Evolutionary conservation across 1,140 invertebrate genomes (phyloP), one percentile per base, ranked within the genome.

Genomic region (Caenorhabditis inopinata): DNA sequence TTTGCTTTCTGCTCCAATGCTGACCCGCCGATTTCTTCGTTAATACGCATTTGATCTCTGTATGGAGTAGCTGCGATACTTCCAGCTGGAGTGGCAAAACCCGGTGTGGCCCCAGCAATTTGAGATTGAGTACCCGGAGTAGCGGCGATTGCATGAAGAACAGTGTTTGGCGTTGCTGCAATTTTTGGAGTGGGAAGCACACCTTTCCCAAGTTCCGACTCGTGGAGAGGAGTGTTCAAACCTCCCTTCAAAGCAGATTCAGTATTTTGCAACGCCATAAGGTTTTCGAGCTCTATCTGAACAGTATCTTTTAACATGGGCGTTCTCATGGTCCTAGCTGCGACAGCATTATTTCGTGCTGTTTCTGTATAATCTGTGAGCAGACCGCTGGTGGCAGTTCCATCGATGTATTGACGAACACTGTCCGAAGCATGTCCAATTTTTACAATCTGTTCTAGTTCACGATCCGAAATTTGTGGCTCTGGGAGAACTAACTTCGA

Each of bases 161-260:
- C 93, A 4, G 95, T 97, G 89, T 99, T 99, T 1, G 96, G 96
- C 11, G 96, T 99, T 25, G 93, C 92, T 0, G 94, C 90, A 0
- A 91, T 88, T 58, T 93, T 92, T 35, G 11, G 88, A 85, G 62
- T 88, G 2, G 96, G 95, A 58, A 94, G 91, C 0, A 94, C 91
- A 1, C 94, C 92, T 74, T 91, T 92, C 12, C 58, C 58, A 88
- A 97, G 97, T 89, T 98, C 95, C 0, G 93, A 92, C 85, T 96
- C 93, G 80, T 94, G 92, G 1, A 98, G 89, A 0, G 95, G 94
- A 0, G 96, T 97, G 88, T 99, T 99, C 3, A 95, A 85, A 0
- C 96, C 97, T 49, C 97, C 90, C 89, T 98, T 98, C 0, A 99
- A 89, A 12, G 97, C 97, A 0, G 97, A 99, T 85, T 99, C 96